A percentile compares a stretch with the other conserved stretches of the same genome.
phyloP scores from a whole-genome alignment of 2,797 vertebrate species.

The Lagorchestes hirsutus region DNA sequence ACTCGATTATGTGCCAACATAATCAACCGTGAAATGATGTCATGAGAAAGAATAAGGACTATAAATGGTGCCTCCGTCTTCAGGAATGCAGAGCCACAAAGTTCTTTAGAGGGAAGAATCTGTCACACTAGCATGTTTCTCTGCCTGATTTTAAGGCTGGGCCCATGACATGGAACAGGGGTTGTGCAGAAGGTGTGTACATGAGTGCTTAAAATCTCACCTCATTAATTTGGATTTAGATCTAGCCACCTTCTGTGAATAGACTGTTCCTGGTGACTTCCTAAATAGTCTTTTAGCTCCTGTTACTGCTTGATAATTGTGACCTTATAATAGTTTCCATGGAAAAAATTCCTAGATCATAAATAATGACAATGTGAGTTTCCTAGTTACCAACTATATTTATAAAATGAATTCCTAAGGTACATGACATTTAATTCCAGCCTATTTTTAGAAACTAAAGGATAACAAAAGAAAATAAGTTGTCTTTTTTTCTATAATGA shows the following conservation, averaged over 20 bases:
- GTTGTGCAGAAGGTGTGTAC: no score
- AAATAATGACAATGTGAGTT: constrained; percentile 87
- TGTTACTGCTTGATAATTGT: constrained; percentile 75
- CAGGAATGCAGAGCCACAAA: neutral
- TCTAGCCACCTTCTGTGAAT: neutral
- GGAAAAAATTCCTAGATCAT: constrained; percentile 87
- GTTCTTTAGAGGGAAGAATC: neutral
- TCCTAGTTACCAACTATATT: constrained; percentile 86
- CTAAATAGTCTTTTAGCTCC: constrained; percentile 79
- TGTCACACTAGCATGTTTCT: neutral
- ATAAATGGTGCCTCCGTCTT: neutral
- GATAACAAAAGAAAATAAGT: constrained; percentile 83
- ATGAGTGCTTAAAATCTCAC: neutral
- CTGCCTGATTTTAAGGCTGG: neutral
- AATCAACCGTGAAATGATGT: neutral
- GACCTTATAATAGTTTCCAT: constrained; percentile 86
- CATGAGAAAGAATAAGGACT: constrained; percentile 5
- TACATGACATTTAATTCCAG: constrained; percentile 86
- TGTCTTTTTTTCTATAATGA: constrained; percentile 78
- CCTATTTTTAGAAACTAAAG: constrained; percentile 84
- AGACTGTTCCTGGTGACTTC: constrained; percentile 59
- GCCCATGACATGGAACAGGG: neutral
- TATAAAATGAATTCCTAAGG: constrained; percentile 85
- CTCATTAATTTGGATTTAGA: neutral
- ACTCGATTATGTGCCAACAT: neutral